phyloP scores from a whole-genome alignment of 2,113 vertebrate species.

The Mesoclemmys tuberculata region DNA sequence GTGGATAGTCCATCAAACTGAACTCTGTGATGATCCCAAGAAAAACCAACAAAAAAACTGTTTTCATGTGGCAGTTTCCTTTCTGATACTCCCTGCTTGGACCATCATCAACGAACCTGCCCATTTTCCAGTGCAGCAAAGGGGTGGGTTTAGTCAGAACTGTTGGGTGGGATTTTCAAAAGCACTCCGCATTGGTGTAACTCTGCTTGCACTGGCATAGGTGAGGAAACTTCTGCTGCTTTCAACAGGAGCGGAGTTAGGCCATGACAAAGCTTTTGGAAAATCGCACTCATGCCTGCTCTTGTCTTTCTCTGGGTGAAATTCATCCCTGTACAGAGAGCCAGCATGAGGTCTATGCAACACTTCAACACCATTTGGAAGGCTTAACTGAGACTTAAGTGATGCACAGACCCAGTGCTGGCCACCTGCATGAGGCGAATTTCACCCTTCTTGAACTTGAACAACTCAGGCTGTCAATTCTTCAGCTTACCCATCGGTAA shows the following conservation, averaged over 20 bases:
- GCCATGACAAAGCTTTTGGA: neutral
- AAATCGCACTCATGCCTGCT: neutral
- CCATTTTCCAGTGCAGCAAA: neutral
- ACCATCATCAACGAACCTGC: neutral
- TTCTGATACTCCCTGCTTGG: neutral
- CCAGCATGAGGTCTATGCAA: neutral
- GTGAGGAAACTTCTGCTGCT: neutral
- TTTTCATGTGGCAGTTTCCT: neutral
- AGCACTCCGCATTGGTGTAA: neutral
- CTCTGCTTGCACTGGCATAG: neutral
- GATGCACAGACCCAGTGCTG: neutral
- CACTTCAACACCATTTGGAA: neutral
- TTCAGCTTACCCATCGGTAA: neutral
- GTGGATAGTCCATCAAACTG: slow-evolving; percentile 25
- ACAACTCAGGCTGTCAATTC: neutral
- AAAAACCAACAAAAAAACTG: neutral
- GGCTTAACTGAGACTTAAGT: neutral
- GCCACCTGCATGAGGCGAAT: neutral
- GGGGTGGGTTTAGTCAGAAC: neutral
- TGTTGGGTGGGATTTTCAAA: neutral
- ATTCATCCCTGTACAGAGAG: neutral
- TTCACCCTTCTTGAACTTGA: neutral
- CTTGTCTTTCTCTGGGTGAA: neutral
- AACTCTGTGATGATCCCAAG: neutral
- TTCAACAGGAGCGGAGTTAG: neutral